Evolutionary conservation across 2,888 invertebrate genomes (phyloP), one percentile per base, ranked within the genome.

Genomic region (Caenorhabditis sp.): DNA sequence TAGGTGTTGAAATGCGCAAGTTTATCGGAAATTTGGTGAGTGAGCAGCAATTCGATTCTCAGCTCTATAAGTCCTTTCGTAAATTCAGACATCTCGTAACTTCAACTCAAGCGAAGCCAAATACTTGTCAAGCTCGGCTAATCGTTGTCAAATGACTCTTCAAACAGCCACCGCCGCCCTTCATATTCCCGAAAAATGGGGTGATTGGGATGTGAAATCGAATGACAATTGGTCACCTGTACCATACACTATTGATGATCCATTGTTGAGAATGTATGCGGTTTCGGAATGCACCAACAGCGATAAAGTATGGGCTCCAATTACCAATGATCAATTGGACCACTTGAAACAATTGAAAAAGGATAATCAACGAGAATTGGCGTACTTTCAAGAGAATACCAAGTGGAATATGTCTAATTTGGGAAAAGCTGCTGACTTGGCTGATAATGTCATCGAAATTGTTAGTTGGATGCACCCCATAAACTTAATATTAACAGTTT

Each of bases 131-230:
- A 80, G 80, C 26, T 77, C 77, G 43, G 83, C 84, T 7, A 77
- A 80, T 38, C 63, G 84, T 43, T 83, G 83, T 61, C 84, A 84
- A 63, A 82, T 79, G 81, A 83, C 84, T 2, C 69, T 85, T 23
- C 62, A 83, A 78, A 63, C 77, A 8, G 80, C 73, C n/a, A 57
- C 73, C 2, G 80, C 80, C 20, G 81, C 77, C 20, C 63, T 82
- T 36, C 77, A 77, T 61, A 62, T 63, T 12, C 81, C 81, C 31
- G 57, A 59, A 36, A 70, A 61, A 52, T 82, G 80, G 78, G 78
- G 72, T 17, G 81, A 80, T 54, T 83, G 81, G 81, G 65, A 80
- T 53, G 63, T 53, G 60, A 63, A 64, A n/a, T 52, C 50, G 31
- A 70, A 63, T 53, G 76, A 76, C 43, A 61, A 77, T 52, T 83